Conservation (phyloP, 2,113 vertebrate genomes). For the Cebidichthys violaceus region DNA sequence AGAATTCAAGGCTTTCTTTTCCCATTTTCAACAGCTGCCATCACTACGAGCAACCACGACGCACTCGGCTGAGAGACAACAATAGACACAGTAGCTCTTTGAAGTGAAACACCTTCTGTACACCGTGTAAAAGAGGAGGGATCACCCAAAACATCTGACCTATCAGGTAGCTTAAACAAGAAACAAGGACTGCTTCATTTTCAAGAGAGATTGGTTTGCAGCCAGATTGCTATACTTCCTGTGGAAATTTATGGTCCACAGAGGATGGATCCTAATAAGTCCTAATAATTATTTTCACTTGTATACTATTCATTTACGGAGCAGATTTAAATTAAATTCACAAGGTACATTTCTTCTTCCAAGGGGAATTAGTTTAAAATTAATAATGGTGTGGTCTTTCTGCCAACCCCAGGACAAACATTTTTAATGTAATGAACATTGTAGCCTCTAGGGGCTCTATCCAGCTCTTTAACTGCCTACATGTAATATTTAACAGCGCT, state of each 20-base stretch:
- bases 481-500: conserved; percentile 39
- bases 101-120: too few relatives aligned
- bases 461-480: conserved; percentile 7
- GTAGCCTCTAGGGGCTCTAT: not conserved
- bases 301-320: not conserved
- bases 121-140: too few relatives aligned
- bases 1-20: too few relatives aligned
- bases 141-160: too few relatives aligned
- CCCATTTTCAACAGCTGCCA: too few relatives aligned
- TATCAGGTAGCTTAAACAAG: too few relatives aligned
- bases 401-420: not conserved
- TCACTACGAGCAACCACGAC: too few relatives aligned
- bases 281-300: not conserved
- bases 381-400: not conserved
- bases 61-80: too few relatives aligned
- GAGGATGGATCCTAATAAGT: not conserved
- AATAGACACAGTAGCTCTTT: too few relatives aligned
- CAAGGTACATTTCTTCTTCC: not conserved
- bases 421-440: not conserved
- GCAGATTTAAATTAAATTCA: not conserved
- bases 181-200: not conserved
- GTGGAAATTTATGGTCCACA: not conserved
- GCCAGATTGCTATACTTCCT: not conserved
- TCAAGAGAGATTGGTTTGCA: not conserved
- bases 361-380: not conserved